Percentiles rank a stretch among this genome's conserved stretches.
These are phyloP conservation scores for Cyclina sinensis DNA, from an alignment of 1,140 invertebrate genomes.

Conservation along the genomic window DNA sequence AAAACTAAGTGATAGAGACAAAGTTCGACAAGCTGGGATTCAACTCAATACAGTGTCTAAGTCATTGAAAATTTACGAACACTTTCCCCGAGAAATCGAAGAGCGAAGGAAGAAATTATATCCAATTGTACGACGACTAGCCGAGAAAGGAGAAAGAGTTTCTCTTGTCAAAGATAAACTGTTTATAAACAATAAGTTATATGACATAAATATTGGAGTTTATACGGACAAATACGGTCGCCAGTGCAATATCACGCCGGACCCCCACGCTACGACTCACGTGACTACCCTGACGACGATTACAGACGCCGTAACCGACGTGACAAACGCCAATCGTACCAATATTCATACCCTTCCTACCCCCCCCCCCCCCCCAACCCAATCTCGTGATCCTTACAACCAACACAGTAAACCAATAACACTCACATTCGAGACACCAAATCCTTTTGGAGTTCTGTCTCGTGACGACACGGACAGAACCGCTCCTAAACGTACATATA, in stretches of 20 bases:
- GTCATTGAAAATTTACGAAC: not conserved
- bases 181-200: conserved; percentile 7
- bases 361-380: no score
- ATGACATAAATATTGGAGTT: not conserved
- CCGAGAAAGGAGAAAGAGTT: not conserved
- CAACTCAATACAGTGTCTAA: not conserved
- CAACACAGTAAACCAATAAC: no score
- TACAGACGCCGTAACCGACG: no score
- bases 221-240: conserved; percentile 13
- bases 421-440: no score
- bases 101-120: conserved; percentile 20
- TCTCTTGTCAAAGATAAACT: not conserved
- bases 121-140: not conserved
- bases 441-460: no score
- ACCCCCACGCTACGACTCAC: not conserved
- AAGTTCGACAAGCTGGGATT: not conserved
- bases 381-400: no score
- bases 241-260: not conserved
- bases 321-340: no score
- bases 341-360: no score
- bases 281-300: no score
- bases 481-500: no score
- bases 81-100: conserved; percentile 4
- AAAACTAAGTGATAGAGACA: not conserved
- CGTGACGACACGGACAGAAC: no score